These are phyloP conservation scores for Ophioderma brevispina DNA, from an alignment of 35 echinoderm and acorn worm species.

Conservation along the genomic window DNA sequence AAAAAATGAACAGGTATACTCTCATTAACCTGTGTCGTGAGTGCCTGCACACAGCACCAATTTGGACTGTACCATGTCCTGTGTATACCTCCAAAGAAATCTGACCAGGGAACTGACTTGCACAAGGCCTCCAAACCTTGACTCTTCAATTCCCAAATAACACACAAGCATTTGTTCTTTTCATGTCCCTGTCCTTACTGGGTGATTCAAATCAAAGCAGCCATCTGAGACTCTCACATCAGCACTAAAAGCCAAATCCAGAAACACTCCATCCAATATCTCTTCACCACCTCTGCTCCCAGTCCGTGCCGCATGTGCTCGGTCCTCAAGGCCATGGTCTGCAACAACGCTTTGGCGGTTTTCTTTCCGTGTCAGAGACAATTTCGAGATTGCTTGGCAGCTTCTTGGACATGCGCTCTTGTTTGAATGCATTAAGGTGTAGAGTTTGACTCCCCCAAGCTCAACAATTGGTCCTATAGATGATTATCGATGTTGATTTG, in stretches of 20 bases:
- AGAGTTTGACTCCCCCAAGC: slow-evolving; percentile 79
- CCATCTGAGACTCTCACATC: slow-evolving; percentile 87
- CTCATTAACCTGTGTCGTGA: no score
- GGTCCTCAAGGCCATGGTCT: slow-evolving; percentile 88
- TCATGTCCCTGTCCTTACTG: slow-evolving; percentile 55
- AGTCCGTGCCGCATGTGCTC: slow-evolving; percentile 76
- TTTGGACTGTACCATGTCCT: no score
- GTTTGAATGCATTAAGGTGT: slow-evolving; percentile 79
- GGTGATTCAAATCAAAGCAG: slow-evolving; percentile 78
- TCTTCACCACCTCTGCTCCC: slow-evolving; percentile 60
- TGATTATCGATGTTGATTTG: no score
- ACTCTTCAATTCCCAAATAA: not conserved
- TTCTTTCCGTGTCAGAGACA: slow-evolving; percentile 91
- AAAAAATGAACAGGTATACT: no score
- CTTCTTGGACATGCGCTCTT: slow-evolving; percentile 82
- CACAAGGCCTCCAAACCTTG: not conserved
- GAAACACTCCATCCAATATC: slow-evolving; percentile 76
- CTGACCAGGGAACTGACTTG: not conserved
- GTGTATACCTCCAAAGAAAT: no score
- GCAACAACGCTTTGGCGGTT: slow-evolving; percentile 74
- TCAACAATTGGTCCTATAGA: slow-evolving; percentile 90
- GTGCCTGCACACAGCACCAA: no score
- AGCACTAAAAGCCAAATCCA: slow-evolving; percentile 87
- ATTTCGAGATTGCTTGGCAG: slow-evolving; percentile 91
- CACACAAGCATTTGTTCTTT: not conserved